phyloP scores from a whole-genome alignment of 2,113 vertebrate genomes.

The Machaerirhynchus nigripectus region DNA sequence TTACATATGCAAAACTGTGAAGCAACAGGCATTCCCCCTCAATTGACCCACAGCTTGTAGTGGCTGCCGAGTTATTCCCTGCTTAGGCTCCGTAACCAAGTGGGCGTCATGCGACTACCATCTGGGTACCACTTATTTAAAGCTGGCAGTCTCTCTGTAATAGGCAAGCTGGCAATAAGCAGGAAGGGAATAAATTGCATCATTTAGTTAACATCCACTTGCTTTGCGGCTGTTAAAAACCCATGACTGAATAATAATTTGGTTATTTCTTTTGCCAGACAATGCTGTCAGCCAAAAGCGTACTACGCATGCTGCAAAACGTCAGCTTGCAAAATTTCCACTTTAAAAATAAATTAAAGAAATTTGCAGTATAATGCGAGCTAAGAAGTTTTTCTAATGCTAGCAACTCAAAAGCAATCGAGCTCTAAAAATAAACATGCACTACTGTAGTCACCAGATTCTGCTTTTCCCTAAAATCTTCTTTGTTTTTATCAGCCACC shows the following conservation, averaged over 20 bases:
- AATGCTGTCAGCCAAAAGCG: conserved; percentile 83
- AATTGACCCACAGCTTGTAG: conserved; percentile 89
- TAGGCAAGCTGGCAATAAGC: conserved; percentile 90
- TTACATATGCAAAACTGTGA: conserved; percentile 85
- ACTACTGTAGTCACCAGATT: not conserved
- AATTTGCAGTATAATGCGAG: conserved; percentile 47
- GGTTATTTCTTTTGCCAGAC: conserved; percentile 87
- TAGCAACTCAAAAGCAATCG: not conserved
- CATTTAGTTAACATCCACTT: conserved; percentile 98
- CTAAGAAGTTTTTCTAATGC: conserved; percentile 55
- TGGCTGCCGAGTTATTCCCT: conserved; percentile 86
- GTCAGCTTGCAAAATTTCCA: conserved; percentile 76
- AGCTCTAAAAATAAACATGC: conserved; percentile 54
- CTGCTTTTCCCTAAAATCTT: not conserved
- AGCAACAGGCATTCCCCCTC: conserved; percentile 89
- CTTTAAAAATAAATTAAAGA: conserved; percentile 70
- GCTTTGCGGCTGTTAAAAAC: conserved; percentile 91
- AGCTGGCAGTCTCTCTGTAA: conserved; percentile 91
- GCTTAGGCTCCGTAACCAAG: conserved; percentile 88
- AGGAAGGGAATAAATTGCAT: conserved; percentile 96
- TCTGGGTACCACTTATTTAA: conserved; percentile 98
- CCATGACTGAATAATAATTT: conserved; percentile 95
- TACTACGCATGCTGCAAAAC: conserved; percentile 72
- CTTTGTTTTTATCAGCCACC: not conserved
- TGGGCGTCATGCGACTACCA: conserved; percentile 90